Base-by-base conservation (phyloP, 2,113 vertebrate genomes). In the Petromus typicus region DNA sequence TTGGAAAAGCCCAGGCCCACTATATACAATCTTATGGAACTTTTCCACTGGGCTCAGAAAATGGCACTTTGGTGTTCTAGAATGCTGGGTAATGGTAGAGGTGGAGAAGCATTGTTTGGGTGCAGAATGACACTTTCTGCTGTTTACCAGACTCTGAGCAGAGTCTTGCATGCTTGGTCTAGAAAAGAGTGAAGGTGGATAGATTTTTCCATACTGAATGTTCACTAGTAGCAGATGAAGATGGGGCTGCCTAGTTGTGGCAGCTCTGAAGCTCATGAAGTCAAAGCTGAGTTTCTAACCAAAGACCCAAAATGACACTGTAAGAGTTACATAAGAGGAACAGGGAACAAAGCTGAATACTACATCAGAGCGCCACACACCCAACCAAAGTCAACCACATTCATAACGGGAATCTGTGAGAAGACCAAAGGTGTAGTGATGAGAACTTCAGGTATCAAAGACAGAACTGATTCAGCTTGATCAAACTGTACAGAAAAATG, bases 251-350 rank as follows among this genome's bases (percentile, higher is more conserved):
- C n/a, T 34, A 11, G 51, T 0, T n/a, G 8, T 22, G 25, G 48
- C 30, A 54, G 20, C 5, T 81, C 18, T 27, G 54, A 22, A 59
- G 20, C 57, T 69, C 43, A 34, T 40, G 45, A 66, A n/a, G 51
- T 69, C 67, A 75, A 71, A 63, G 56, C n/a, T 30, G 69, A 59
- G 22, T 34, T 83, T 76, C 56, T 34, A 81, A 63, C 16, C 43
- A 67, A 81, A 7, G 27, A 3, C 51, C 7, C 0, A 57, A 64
- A 78, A 25, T 5, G n/a, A 40, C 1, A 2, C 40, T 4, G 1
- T 32, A n/a, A 64, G 64, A 32, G 2, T 40, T 85, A 11, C 59
- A 75, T 34, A 4, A 51, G 3, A 10, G 27, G 22, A 66, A 37
- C 27, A n/a, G 56, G 32, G 25, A 71, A 20, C 57, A 40, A 92